Conservation (phyloP, 2,113 vertebrate genomes). For the Dascyllus trimaculatus region DNA sequence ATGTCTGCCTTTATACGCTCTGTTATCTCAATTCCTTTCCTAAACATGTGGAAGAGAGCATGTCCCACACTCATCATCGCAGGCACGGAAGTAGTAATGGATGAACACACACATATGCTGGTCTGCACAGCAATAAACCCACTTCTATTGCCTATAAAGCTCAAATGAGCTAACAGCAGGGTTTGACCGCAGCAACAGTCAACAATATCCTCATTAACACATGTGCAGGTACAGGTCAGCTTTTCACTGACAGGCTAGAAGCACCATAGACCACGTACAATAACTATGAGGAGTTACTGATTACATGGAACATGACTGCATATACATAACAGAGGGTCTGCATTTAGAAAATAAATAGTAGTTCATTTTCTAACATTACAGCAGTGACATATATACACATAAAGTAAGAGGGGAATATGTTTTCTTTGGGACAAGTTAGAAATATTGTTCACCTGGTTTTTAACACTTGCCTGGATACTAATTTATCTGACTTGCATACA, state of each 20-base stretch:
- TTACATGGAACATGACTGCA: not conserved
- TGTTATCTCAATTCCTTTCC: not conserved
- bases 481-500: not conserved
- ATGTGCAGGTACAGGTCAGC: not conserved
- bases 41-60: slow-evolving; percentile 6
- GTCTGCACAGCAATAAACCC: slow-evolving; percentile 5
- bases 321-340: not conserved
- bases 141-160: slow-evolving; percentile 22
- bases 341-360: not conserved
- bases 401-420: not conserved
- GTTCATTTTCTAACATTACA: not conserved
- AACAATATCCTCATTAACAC: not conserved
- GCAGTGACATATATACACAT: not conserved
- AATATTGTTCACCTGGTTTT: not conserved
- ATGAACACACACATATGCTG: slow-evolving; percentile 22
- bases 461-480: no score
- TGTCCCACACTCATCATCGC: not conserved
- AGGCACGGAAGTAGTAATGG: not conserved
- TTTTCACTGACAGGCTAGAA: not conserved
- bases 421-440: not conserved
- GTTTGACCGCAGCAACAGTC: not conserved
- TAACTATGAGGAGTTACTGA: not conserved
- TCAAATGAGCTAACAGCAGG: slow-evolving; percentile 25
- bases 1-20: slow-evolving; percentile 8
- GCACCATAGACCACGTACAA: not conserved